Conservation (phyloP, 1,140 invertebrate genomes). For the Venustaconcha ellipsiformis region DNA sequence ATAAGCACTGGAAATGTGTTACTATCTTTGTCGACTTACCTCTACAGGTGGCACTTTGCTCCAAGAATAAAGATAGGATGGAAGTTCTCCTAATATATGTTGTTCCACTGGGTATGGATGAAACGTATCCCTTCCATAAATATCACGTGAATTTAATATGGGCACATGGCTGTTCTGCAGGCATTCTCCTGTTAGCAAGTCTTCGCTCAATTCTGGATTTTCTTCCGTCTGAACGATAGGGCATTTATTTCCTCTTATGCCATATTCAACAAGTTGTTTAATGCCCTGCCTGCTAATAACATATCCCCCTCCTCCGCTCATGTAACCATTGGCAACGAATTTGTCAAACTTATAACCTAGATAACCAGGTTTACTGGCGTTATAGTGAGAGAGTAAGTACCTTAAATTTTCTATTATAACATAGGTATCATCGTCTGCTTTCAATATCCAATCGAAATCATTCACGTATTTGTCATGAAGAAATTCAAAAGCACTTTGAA, state of each 20-base stretch:
- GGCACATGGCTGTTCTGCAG: constrained; percentile 20
- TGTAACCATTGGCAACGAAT: constrained; percentile 34
- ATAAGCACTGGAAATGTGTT: no score
- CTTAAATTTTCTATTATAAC: constrained; percentile 71
- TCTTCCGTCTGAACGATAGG: constrained; percentile 1
- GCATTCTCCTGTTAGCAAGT: constrained; percentile 42
- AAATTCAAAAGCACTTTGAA: constrained; percentile 69
- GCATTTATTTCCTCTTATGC: constrained; percentile 40
- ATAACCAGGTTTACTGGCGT: constrained; percentile 37
- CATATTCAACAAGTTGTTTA: constrained; percentile 25
- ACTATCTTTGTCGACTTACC: background rate
- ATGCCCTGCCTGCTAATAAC: constrained; percentile 77
- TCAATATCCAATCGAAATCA: constrained; percentile 87
- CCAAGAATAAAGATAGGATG: constrained; percentile 17
- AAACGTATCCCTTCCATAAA: constrained; percentile 26
- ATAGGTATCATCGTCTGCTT: constrained; percentile 94
- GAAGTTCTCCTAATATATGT: constrained; percentile 15
- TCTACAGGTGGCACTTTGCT: constrained; percentile 11
- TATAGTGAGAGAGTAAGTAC: constrained; percentile 44
- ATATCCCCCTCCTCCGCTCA: constrained; percentile 75
- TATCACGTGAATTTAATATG: constrained; percentile 24
- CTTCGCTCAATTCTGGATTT: constrained; percentile 36
- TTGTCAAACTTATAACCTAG: constrained; percentile 45
- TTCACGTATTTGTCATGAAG: constrained; percentile 74
- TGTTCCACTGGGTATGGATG: constrained; percentile 21